Base-by-base conservation (phyloP, 2,797 vertebrate species). In the Podarcis lilfordi region DNA sequence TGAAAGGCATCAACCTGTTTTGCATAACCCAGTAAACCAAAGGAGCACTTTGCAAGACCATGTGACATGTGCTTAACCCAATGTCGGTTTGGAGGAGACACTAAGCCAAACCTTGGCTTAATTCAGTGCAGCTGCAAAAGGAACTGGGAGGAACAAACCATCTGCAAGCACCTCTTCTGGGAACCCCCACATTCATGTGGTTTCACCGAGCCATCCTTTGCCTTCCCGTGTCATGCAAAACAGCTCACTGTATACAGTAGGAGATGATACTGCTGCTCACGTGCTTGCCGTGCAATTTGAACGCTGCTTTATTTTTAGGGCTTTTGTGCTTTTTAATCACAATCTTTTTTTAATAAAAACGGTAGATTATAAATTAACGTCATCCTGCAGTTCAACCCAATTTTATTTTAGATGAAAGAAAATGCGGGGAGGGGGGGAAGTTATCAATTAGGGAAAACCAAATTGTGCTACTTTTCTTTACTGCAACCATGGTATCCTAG, bases 401-500 rank as follows among this genome's bases (percentile, higher is more conserved):
- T 61, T 37, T 91, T 86, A 79, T 88, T 92, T 84, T 86, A 92
- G 0, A 10, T 64, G 82, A 40, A 81, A 59, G 80, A 91, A 91
- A 72, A 84, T 2, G 5, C 8, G 4, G 69, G 19, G 74, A 76
- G 87, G 68, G 13, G 32, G 82, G 76, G 82, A 74, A 89, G 35
- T 82, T 82, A 66, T 68, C 92, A 40, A 71, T 92, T 84, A 5
- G 79, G 87, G 86, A 81, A 93, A 91, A 55, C 19, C 32, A 27
- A 27, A 29, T 29, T 85, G 35, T 0, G 0, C 87, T 84, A 84
- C 78, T 86, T 85, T 95, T 59, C 93, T 91, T 93, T 69, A 89
- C 88, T 93, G 96, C 95, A 94, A 92, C 87, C 45, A 37, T 68
- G 75, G 95, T 89, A 90, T 92, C 93, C 91, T 89, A 92, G 94